phyloP scores from a whole-genome alignment of 2,113 vertebrate species.

The Cephalopterus ornatus region DNA sequence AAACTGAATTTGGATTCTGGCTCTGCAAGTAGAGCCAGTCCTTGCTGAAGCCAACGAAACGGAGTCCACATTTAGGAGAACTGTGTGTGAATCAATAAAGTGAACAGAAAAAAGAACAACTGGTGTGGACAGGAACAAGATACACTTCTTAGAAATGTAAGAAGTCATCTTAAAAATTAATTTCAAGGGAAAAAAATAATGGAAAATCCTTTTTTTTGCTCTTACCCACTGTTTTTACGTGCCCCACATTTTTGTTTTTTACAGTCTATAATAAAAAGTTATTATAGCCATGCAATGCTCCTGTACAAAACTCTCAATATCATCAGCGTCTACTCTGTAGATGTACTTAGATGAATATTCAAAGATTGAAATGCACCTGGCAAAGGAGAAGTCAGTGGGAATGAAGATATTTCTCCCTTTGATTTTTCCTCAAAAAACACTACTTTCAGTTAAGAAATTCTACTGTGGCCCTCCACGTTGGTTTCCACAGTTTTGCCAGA shows the following conservation, averaged over 20 bases:
- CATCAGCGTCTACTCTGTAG: background rate
- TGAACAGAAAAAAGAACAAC: background rate
- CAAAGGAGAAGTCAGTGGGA: background rate
- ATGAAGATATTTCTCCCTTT: background rate
- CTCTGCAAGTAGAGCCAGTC: background rate
- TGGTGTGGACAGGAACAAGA: background rate
- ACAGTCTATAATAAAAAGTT: background rate
- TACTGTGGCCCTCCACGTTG: background rate
- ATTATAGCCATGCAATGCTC: background rate
- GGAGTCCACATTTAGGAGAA: background rate
- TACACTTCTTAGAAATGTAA: background rate
- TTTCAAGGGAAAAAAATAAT: background rate
- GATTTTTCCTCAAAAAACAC: background rate
- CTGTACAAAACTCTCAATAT: background rate
- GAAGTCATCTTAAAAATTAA: background rate
- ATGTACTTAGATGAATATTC: background rate
- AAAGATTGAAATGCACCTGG: background rate
- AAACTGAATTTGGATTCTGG: background rate
- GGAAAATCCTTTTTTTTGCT: background rate
- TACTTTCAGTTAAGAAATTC: background rate
- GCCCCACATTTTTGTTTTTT: background rate
- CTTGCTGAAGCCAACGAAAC: rapidly evolving
- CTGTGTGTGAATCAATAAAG: background rate
- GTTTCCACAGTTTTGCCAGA: background rate
- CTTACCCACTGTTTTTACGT: background rate